Percentiles rank a stretch among this genome's conserved stretches.
Conservation (phyloP, 37 sponge, comb jelly and placozoan species). For the Agelas oroides region DNA sequence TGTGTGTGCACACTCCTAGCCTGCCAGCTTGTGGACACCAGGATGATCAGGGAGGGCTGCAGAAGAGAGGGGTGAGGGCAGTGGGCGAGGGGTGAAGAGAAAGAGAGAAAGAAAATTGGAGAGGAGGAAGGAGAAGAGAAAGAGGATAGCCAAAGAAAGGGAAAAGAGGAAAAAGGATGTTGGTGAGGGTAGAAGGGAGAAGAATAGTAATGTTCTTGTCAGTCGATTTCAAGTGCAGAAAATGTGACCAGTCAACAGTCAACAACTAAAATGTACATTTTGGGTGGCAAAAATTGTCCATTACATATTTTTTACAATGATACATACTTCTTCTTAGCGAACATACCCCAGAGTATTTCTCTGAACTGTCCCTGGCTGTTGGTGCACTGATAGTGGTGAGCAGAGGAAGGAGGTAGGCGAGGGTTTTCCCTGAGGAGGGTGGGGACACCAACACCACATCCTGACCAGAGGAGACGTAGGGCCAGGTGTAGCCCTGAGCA, state of each 20-base stretch:
- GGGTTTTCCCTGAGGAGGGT: conserved; percentile 62
- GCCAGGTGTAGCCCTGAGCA: conserved; percentile 53
- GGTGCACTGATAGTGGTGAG: background rate
- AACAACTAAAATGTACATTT: too few relatives aligned
- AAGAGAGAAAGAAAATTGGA: too few relatives aligned
- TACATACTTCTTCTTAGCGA: too few relatives aligned
- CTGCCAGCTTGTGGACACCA: conserved; percentile 39
- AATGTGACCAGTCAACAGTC: too few relatives aligned
- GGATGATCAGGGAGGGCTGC: conserved; percentile 33
- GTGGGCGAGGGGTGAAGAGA: background rate
- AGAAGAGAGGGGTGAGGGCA: background rate
- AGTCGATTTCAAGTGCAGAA: too few relatives aligned
- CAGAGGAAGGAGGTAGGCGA: conserved; percentile 70
- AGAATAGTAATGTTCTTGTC: too few relatives aligned
- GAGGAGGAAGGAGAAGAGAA: too few relatives aligned
- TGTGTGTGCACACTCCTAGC: conserved; percentile 29
- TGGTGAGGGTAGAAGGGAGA: too few relatives aligned
- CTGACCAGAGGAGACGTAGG: conserved; percentile 19
- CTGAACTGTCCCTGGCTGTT: background rate
- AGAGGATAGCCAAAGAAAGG: too few relatives aligned
- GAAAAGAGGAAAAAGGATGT: too few relatives aligned
- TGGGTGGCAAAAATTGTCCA: too few relatives aligned
- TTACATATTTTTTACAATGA: too few relatives aligned
- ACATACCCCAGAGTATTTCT: conserved; percentile 10
- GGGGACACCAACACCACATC: conserved; percentile 54